Percentiles rank a stretch among this genome's conserved stretches.
These are phyloP conservation scores for Hypanus sabinus DNA, from an alignment of 2,113 vertebrate genomes.

Conservation along the genomic window DNA sequence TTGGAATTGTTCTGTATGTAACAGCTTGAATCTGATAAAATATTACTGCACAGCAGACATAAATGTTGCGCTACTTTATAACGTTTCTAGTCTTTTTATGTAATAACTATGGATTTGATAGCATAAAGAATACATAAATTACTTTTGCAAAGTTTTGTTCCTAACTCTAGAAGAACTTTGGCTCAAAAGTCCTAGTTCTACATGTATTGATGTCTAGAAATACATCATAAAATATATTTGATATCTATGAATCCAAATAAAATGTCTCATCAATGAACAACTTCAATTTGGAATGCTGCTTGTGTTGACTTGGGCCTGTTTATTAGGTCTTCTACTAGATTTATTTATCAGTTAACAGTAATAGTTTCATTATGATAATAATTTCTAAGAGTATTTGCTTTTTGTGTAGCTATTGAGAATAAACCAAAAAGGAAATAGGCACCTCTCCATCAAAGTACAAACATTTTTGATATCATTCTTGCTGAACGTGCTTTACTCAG, in stretches of 20 bases:
- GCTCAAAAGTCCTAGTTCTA: background rate
- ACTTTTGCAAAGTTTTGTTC: background rate
- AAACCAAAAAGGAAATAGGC: background rate
- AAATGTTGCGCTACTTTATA: no score
- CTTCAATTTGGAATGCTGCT: background rate
- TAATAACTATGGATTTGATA: background rate
- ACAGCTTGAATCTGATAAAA: no score
- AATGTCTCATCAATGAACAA: background rate
- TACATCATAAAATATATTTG: background rate
- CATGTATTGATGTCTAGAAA: background rate
- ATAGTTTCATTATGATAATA: background rate
- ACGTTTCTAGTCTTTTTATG: background rate
- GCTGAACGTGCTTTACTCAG: background rate
- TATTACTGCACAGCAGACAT: no score
- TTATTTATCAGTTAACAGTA: conserved; percentile 4
- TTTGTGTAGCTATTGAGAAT: conserved; percentile 5
- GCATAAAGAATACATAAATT: background rate
- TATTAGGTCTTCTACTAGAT: background rate
- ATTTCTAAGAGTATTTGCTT: background rate
- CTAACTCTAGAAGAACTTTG: background rate
- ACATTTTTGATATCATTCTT: background rate
- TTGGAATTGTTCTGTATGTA: no score
- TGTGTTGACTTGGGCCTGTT: background rate
- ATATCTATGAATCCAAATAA: background rate
- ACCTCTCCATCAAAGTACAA: background rate